phyloP scores from a whole-genome alignment of 2,113 vertebrate genomes.

The Syrrhaptes paradoxus region DNA sequence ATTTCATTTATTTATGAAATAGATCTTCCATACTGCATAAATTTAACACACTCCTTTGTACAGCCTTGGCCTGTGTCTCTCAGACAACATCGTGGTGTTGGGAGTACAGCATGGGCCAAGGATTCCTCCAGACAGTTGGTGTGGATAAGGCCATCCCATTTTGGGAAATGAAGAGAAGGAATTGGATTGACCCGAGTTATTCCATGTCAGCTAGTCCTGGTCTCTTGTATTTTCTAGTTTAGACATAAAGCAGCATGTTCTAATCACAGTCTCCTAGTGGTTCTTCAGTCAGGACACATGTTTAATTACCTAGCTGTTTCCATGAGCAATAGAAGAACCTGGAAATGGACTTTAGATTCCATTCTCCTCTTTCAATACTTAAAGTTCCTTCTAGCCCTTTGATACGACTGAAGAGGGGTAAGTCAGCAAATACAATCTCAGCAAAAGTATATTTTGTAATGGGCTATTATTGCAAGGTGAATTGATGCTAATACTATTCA shows the following conservation, averaged over 20 bases:
- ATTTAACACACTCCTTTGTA: rapidly evolving
- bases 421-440: background rate
- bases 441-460: background rate
- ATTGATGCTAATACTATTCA: background rate
- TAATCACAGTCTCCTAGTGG: background rate
- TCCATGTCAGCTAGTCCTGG: background rate
- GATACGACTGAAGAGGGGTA: background rate
- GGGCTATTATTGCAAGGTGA: background rate
- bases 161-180: background rate
- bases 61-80: background rate
- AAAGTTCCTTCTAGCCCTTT: background rate
- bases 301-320: background rate
- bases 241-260: background rate
- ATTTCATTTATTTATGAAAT: background rate
- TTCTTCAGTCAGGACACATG: background rate
- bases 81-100: background rate
- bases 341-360: background rate
- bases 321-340: background rate
- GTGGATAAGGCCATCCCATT: background rate
- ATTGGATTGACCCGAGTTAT: background rate
- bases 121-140: background rate
- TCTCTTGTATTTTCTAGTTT: background rate
- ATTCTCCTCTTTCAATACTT: background rate
- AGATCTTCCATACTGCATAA: background rate
- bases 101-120: background rate